Conservation (phyloP, 2,113 vertebrate species). For the Polypterus bichir region DNA sequence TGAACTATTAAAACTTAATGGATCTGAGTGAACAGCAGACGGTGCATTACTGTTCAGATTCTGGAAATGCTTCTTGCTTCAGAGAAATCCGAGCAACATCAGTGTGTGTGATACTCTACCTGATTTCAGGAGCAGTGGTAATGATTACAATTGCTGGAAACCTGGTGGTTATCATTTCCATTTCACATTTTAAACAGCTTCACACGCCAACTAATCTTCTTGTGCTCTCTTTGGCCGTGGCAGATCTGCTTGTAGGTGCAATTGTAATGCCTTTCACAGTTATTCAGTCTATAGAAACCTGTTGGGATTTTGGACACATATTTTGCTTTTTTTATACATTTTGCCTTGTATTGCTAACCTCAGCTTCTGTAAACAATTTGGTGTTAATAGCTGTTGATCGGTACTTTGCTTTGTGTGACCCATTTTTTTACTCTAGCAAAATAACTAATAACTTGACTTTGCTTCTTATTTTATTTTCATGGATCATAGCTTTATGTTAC, state of each 20-base stretch:
- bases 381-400: conserved; percentile 1
- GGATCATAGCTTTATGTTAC: neutral
- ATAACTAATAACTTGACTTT: neutral
- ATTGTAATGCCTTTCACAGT: conserved; percentile 1
- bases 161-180: conserved; percentile 4
- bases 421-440: neutral
- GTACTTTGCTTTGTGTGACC: conserved; percentile 1
- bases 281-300: neutral
- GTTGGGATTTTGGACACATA: conserved; percentile 2
- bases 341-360: neutral
- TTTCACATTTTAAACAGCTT: conserved; percentile 7
- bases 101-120: neutral
- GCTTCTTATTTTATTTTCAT: neutral
- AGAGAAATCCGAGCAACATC: neutral
- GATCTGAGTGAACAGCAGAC: neutral
- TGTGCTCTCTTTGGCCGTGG: neutral
- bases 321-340: conserved; percentile 5
- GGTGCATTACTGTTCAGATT: neutral
- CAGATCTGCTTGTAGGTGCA: conserved; percentile 1
- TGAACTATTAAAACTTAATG: neutral
- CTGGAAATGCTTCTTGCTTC: neutral
- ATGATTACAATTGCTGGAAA: conserved; percentile 2
- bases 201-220: conserved; percentile 5
- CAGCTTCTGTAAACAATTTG: conserved; percentile 4
- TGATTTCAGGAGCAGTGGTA: conserved; percentile 3